phyloP scores from a whole-genome alignment of 1,140 invertebrate species.

The Drosophila parabipectinata region DNA sequence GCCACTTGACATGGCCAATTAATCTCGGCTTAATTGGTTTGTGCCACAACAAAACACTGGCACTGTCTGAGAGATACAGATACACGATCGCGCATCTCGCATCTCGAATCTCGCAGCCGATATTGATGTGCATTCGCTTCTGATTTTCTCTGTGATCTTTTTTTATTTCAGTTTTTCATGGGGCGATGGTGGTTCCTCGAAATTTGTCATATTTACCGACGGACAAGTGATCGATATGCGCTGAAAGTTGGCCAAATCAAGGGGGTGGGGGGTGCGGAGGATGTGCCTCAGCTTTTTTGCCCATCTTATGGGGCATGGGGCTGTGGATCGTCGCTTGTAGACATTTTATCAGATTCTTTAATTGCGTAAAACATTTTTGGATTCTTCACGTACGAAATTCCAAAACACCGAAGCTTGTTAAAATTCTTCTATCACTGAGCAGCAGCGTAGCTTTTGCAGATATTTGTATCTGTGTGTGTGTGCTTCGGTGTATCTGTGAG shows the following conservation, averaged over 20 bases:
- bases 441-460: not conserved
- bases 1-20: conserved; percentile 82
- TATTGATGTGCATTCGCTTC: conserved; percentile 72
- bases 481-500: conserved; percentile 18
- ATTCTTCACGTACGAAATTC: conserved; percentile 83
- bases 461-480: not conserved
- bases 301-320: conserved; percentile 5
- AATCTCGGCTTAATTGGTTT: conserved; percentile 82
- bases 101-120: conserved; percentile 22
- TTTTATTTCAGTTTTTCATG: conserved; percentile 14
- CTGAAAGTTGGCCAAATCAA: conserved; percentile 31
- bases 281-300: conserved; percentile 25
- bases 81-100: conserved; percentile 15
- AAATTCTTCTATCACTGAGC: conserved; percentile 79
- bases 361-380: conserved; percentile 83
- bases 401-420: conserved; percentile 80
- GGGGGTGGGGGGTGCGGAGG: not conserved
- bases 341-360: conserved; percentile 83
- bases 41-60: conserved; percentile 66
- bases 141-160: conserved; percentile 60
- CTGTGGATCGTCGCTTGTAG: conserved; percentile 53
- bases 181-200: conserved; percentile 41
- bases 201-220: conserved; percentile 80
- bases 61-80: conserved; percentile 25
- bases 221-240: conserved; percentile 74